Percentiles rank a stretch among this genome's conserved stretches.
Evolutionary conservation across 2,888 invertebrate species (phyloP).

Genomic region (Neoitamus cyanurus): DNA sequence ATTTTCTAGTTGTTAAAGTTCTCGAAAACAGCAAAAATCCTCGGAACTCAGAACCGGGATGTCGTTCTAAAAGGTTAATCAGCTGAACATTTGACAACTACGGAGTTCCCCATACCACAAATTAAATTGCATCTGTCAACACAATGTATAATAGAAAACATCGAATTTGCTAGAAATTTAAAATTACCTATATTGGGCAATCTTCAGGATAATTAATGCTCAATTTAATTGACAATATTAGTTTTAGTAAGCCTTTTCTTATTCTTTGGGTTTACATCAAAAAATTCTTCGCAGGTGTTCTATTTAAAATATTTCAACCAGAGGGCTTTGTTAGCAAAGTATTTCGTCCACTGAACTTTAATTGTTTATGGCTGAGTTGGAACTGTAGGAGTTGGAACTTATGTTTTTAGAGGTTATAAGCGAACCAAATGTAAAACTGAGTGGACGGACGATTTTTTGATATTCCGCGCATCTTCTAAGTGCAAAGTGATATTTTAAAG

Average conservation of each 20-base stretch:
- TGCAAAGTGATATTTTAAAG: background rate
- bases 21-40: background rate
- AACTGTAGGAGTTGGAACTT: background rate
- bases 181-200: too few relatives aligned
- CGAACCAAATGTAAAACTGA: background rate
- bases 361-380: constrained; percentile 26
- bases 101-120: too few relatives aligned
- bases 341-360: background rate
- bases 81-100: too few relatives aligned
- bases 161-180: too few relatives aligned
- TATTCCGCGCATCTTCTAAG: background rate
- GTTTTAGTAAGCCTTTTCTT: too few relatives aligned
- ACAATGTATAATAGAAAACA: too few relatives aligned
- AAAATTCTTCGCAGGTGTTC: too few relatives aligned
- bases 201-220: too few relatives aligned
- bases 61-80: background rate
- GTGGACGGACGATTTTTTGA: background rate
- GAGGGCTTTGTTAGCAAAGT: background rate
- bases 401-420: background rate
- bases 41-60: background rate
- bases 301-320: background rate
- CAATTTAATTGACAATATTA: too few relatives aligned
- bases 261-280: too few relatives aligned
- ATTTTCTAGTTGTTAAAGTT: background rate
- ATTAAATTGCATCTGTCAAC: too few relatives aligned